These are phyloP conservation scores for Syrista parreyssii DNA, from an alignment of 2,888 invertebrate species.

Conservation along the genomic window DNA sequence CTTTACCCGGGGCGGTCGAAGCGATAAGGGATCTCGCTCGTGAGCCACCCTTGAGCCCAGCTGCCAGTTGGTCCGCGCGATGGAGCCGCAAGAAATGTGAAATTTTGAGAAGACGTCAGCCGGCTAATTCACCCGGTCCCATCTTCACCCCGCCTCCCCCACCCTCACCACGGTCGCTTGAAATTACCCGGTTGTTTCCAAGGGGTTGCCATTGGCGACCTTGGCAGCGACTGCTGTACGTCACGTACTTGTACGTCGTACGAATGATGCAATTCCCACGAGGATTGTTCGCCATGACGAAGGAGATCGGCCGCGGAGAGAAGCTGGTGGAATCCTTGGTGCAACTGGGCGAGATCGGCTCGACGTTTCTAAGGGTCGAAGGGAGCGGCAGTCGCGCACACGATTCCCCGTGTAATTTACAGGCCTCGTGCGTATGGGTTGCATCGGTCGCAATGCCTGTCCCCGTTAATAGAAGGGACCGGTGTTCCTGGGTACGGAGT, in stretches of 20 bases:
- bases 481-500: neutral
- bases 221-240: neutral
- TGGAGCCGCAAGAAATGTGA: neutral
- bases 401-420: conserved; percentile 56
- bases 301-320: neutral
- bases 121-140: neutral
- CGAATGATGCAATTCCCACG: neutral
- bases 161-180: neutral
- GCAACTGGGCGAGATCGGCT: neutral
- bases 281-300: neutral
- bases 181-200: too few relatives aligned
- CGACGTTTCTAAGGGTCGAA: neutral
- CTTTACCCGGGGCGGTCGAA: conserved; percentile 7
- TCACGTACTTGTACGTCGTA: conserved; percentile 8
- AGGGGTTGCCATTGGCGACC: too few relatives aligned
- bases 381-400: conserved; percentile 29
- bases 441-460: conserved; percentile 58
- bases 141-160: too few relatives aligned
- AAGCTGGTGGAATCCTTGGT: neutral
- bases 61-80: neutral
- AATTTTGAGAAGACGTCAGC: neutral
- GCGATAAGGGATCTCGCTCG: neutral
- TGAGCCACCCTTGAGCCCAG: neutral
- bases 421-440: conserved; percentile 40
- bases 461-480: conserved; percentile 50